Evolutionary conservation across 2,888 invertebrate genomes (phyloP).

Genomic region (Tachystola acroxantha): DNA sequence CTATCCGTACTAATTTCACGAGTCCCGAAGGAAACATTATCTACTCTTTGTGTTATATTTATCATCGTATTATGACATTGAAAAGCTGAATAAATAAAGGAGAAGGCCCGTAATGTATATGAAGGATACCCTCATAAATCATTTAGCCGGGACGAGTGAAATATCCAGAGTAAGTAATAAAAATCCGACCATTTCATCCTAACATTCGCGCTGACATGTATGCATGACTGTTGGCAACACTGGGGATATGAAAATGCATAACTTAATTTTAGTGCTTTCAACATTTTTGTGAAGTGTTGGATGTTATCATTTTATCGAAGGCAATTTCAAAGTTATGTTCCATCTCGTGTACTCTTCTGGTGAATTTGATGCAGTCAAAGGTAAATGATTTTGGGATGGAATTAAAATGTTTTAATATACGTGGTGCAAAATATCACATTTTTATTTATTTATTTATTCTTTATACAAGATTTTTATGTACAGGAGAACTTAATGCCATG

Average conservation of each 20-base stretch:
- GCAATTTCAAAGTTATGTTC: no score
- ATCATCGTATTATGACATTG: slow-evolving; percentile 7
- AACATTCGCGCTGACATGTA: slow-evolving; percentile 6
- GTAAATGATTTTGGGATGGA: no score
- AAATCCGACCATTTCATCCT: slow-evolving; percentile 17
- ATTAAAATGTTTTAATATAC: no score
- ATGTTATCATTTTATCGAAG: not conserved
- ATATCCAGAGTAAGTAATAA: slow-evolving; percentile 20
- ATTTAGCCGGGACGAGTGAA: slow-evolving; percentile 17
- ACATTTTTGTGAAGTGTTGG: no score
- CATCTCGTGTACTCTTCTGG: no score
- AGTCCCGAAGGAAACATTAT: not conserved
- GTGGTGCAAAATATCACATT: no score
- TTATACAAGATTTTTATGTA: no score
- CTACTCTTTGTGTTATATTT: slow-evolving; percentile 2
- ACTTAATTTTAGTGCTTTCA: no score
- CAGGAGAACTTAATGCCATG: no score
- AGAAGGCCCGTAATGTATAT: slow-evolving; percentile 14
- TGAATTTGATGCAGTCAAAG: no score
- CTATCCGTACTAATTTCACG: not conserved
- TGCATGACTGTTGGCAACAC: not conserved
- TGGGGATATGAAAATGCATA: slow-evolving; percentile 1
- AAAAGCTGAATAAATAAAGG: slow-evolving; percentile 11
- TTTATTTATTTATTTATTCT: no score
- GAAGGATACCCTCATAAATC: slow-evolving; percentile 26